A percentile compares a stretch with the other conserved stretches of the same genome.
phyloP scores from a whole-genome alignment of 2,797 vertebrate genomes.

The Pagetopsis macropterus region DNA sequence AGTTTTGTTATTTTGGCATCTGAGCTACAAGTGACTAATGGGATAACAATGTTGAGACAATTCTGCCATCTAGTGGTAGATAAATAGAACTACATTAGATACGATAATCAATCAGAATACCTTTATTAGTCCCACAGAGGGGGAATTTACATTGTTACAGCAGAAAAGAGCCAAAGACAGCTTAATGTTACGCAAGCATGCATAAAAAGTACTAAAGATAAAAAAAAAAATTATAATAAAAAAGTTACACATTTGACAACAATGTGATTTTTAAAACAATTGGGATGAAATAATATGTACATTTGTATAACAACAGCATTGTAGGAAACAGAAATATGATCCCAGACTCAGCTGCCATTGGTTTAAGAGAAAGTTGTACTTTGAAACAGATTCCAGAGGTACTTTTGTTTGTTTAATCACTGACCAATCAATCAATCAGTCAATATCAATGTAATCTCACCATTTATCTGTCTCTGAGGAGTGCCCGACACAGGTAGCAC shows the following conservation, averaged over 20 bases:
- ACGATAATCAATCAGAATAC: not conserved
- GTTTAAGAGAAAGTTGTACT: not conserved
- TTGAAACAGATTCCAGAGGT: not conserved
- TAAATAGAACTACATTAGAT: constrained; percentile 17
- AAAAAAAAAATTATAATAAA: no score
- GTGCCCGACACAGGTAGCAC: constrained; percentile 87
- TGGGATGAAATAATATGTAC: no score
- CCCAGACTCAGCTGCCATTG: not conserved
- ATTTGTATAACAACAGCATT: not conserved
- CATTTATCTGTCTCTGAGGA: constrained; percentile 90
- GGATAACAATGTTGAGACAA: not conserved
- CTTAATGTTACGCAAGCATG: no score
- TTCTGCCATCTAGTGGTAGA: constrained; percentile 53
- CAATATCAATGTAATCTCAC: constrained; percentile 71
- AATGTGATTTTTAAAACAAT: no score
- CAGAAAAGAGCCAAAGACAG: no score
- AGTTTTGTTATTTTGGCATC: not conserved
- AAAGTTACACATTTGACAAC: no score
- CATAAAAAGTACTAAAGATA: no score
- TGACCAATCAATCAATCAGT: not conserved
- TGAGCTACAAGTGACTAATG: no score
- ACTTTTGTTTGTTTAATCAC: not conserved
- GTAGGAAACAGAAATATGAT: not conserved
- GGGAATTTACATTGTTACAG: no score
- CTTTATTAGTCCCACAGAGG: no score